Evolutionary conservation across 2,888 invertebrate species (phyloP).

Genomic region (Acronicta leporina): DNA sequence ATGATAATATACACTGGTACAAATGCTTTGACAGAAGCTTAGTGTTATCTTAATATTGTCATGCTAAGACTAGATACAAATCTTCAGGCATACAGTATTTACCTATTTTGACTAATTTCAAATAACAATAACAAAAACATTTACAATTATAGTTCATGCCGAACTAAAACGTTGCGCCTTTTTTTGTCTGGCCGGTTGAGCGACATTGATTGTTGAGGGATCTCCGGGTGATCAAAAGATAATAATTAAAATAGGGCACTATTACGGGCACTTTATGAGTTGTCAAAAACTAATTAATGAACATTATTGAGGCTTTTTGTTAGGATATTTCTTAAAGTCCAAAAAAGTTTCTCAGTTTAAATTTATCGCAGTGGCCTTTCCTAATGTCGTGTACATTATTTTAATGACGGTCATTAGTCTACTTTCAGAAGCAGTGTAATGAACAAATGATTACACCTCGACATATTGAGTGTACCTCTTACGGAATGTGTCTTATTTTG

Average conservation of each 20-base stretch:
- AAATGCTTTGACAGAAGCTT: conserved; percentile 55
- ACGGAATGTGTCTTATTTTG: conserved; percentile 34
- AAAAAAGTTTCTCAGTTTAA: conserved; percentile 17
- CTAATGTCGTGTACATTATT: conserved; percentile 54
- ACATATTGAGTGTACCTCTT: conserved; percentile 41
- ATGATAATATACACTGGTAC: conserved; percentile 34
- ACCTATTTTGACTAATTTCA: too few species aligned
- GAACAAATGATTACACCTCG: conserved; percentile 45
- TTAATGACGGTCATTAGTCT: conserved; percentile 57
- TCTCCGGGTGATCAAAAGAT: too few species aligned
- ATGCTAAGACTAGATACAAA: too few species aligned
- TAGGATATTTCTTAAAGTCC: not conserved
- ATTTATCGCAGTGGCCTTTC: conserved; percentile 25
- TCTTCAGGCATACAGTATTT: too few species aligned
- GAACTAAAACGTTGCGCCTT: too few species aligned
- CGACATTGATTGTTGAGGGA: too few species aligned
- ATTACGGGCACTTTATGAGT: too few species aligned
- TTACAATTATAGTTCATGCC: too few species aligned
- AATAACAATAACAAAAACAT: too few species aligned
- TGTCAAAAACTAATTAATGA: too few species aligned
- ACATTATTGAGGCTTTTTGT: not conserved
- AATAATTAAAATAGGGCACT: too few species aligned
- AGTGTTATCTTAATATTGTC: not conserved
- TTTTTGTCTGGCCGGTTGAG: too few species aligned
- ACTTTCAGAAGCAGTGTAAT: conserved; percentile 46